Conservation (phyloP, 64 coral and sea anemone species). For the Hydrozoanthus tunicans region DNA sequence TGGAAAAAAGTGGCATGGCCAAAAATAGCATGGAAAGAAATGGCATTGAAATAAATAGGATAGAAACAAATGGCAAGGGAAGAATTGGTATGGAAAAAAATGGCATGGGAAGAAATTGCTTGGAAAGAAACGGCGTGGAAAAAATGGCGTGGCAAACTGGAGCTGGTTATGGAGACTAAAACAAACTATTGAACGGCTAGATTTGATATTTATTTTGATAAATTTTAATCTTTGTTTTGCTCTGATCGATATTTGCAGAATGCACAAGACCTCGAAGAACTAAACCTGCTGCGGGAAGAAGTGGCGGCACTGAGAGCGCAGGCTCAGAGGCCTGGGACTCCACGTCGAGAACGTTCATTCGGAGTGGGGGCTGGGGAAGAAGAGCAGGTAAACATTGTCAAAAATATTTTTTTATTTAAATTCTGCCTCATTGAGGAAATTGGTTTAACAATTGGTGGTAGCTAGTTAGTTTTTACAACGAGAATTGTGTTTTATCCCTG, state of each 20-base stretch:
- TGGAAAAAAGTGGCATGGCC: no score
- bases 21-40: no score
- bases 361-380: conserved; percentile 49
- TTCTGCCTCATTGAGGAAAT: not conserved
- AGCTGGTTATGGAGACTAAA: no score
- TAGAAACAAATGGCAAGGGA: no score
- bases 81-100: no score
- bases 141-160: no score
- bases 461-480: not conserved
- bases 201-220: not conserved
- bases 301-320: conserved; percentile 22
- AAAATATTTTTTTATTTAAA: not conserved
- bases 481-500: no score
- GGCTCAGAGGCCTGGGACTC: conserved; percentile 42
- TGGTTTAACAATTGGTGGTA: not conserved
- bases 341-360: conserved; percentile 16
- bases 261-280: conserved; percentile 8
- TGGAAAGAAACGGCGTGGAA: no score
- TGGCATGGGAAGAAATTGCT: no score
- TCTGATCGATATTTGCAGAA: not conserved
- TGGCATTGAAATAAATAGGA: no score
- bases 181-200: no score
- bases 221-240: not conserved
- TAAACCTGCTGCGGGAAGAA: conserved; percentile 34
- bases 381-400: not conserved